Evolutionary conservation across 2,113 vertebrate genomes (phyloP).

Genomic region (Poicephalus meyeri): DNA sequence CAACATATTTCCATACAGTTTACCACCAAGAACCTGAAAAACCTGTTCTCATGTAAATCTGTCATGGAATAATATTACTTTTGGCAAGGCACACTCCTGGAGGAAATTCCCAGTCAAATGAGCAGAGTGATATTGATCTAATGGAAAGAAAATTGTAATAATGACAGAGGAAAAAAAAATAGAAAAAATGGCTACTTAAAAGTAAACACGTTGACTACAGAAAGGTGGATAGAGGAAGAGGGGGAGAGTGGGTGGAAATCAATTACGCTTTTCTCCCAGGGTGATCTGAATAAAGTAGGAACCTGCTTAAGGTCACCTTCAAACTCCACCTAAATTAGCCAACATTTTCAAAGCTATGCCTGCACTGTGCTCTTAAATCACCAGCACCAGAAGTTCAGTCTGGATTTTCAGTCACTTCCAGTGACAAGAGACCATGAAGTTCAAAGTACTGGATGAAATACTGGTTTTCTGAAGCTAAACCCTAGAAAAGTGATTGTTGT

Average conservation of each 20-base stretch:
- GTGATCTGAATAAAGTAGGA: neutral
- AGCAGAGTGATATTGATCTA: constrained; percentile 11
- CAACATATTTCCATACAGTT: neutral
- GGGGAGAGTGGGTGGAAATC: neutral
- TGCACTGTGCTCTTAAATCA: neutral
- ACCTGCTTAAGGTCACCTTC: neutral
- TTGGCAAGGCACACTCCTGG: neutral
- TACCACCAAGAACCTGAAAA: constrained; percentile 28
- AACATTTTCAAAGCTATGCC: neutral
- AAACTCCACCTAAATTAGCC: neutral
- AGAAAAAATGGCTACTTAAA: neutral
- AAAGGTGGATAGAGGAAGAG: neutral
- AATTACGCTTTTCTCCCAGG: neutral
- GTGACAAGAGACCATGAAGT: neutral
- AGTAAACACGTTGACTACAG: neutral
- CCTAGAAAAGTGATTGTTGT: neutral
- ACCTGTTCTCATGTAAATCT: constrained; percentile 50
- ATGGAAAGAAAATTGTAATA: constrained; percentile 15
- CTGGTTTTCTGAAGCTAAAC: neutral
- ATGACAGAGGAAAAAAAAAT: neutral
- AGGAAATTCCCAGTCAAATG: constrained; percentile 11
- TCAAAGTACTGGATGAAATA: neutral
- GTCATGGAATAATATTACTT: constrained; percentile 45
- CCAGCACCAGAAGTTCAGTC: neutral
- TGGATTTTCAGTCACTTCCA: neutral